Percentiles rank a stretch among this genome's conserved stretches.
These are phyloP conservation scores for Taenioides sp. DNA, from an alignment of 2,797 vertebrate species.

Conservation along the genomic window DNA sequence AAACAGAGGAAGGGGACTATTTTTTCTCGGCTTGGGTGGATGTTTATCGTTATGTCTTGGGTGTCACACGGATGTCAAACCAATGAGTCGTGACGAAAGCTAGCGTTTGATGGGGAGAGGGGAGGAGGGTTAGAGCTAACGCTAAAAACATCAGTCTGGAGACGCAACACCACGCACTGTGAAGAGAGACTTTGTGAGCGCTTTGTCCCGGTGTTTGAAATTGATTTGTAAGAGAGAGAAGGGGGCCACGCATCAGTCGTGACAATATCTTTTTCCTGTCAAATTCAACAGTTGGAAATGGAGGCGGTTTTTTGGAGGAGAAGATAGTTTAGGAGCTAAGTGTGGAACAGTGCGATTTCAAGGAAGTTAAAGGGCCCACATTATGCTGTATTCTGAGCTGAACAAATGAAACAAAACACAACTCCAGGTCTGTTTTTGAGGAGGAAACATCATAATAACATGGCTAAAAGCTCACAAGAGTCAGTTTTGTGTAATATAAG, in stretches of 20 bases:
- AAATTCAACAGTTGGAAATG: background rate
- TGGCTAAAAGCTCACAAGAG: no score
- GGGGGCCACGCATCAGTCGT: constrained; percentile 11
- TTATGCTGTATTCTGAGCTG: no score
- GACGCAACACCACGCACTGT: background rate
- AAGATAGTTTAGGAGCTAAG: background rate
- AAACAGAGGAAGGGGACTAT: constrained; percentile 32
- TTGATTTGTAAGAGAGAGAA: constrained; percentile 13
- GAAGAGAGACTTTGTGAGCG: constrained; percentile 17
- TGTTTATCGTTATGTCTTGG: constrained; percentile 48
- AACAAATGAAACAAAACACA: no score
- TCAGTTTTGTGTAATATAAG: no score
- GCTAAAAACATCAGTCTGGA: constrained; percentile 43
- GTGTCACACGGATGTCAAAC: constrained; percentile 62
- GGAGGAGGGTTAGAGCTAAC: constrained; percentile 40
- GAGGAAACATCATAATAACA: no score
- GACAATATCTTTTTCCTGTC: constrained; percentile 5
- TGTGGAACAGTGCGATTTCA: background rate
- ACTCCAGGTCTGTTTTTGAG: no score
- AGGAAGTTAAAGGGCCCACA: background rate
- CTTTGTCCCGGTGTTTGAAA: constrained; percentile 18
- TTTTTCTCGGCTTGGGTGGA: constrained; percentile 46
- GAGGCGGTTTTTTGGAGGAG: background rate
- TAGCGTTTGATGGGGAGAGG: constrained; percentile 54
- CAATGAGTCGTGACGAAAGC: constrained; percentile 47